phyloP scores from a whole-genome alignment of 2,797 vertebrate genomes.

The Taenioides sp. region DNA sequence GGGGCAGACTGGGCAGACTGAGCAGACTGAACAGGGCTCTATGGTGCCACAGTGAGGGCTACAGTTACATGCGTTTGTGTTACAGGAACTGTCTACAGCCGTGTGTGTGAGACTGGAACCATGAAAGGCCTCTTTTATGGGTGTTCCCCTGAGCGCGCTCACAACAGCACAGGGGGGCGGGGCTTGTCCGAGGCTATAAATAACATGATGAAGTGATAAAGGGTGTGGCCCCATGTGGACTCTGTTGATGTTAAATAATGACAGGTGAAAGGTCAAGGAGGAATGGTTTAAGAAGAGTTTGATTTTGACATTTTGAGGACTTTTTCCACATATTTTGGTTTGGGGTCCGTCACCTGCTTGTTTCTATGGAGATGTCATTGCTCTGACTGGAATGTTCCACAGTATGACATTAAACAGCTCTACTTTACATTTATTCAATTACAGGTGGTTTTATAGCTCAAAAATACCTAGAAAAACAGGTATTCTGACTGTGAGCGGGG shows the following conservation, averaged over 20 bases:
- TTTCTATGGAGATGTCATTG: no score
- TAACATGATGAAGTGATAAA: constrained; percentile 1
- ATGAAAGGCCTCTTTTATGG: constrained; percentile 67
- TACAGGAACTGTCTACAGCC: constrained; percentile 21
- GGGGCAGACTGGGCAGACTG: background rate
- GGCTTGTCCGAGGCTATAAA: constrained; percentile 17
- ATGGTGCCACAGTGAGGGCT: constrained; percentile 14
- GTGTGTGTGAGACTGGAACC: constrained; percentile 37
- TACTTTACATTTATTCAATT: no score
- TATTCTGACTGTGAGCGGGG: no score
- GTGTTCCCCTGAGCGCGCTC: constrained; percentile 42
- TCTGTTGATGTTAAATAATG: background rate
- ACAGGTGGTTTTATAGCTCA: no score
- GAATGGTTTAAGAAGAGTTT: no score
- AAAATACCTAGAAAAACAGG: no score
- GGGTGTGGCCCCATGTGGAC: constrained; percentile 6
- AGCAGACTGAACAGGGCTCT: constrained; percentile 1
- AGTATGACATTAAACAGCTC: no score
- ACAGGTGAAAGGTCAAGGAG: background rate
- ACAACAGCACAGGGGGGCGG: constrained; percentile 22
- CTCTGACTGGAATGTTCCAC: no score
- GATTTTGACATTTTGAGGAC: no score
- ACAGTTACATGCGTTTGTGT: constrained; percentile 32
- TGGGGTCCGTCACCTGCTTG: no score
- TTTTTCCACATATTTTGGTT: no score